Conservation (phyloP, 2,797 vertebrate genomes). For the Mus caroli region DNA sequence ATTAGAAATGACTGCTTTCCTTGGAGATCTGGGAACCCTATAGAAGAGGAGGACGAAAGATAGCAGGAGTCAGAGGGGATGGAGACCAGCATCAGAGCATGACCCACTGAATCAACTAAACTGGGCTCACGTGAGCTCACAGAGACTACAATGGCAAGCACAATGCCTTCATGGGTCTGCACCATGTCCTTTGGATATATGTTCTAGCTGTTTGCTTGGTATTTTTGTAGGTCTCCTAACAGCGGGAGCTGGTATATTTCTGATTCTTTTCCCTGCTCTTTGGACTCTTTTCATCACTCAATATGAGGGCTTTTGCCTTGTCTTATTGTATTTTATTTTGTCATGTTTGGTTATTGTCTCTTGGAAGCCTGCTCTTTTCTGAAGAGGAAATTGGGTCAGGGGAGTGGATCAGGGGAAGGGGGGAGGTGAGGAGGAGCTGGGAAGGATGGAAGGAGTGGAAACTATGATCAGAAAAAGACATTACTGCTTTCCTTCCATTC, state of each 20-base stretch:
- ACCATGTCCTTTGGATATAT: neutral
- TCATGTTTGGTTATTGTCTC: neutral
- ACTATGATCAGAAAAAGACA: neutral
- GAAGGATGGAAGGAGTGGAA: neutral
- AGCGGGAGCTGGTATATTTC: no score
- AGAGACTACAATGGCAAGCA: neutral
- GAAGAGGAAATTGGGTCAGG: neutral
- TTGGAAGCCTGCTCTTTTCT: neutral
- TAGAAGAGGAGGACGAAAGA: neutral
- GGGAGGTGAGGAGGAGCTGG: neutral
- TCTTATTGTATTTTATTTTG: neutral
- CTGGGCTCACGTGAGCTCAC: neutral
- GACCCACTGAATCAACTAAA: neutral
- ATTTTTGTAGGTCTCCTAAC: neutral
- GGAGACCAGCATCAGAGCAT: neutral
- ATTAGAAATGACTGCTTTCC: conserved; percentile 32
- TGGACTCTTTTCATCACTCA: neutral
- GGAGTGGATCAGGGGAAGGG: neutral
- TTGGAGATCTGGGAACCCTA: neutral
- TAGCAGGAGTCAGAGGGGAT: neutral
- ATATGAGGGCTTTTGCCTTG: neutral
- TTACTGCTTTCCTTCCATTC: conserved; percentile 31
- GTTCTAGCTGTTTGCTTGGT: neutral
- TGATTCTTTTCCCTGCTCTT: neutral
- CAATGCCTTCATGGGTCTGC: neutral